These are phyloP conservation scores for Donacobius atricapilla DNA, from an alignment of 2,113 vertebrate species.

Conservation along the genomic window DNA sequence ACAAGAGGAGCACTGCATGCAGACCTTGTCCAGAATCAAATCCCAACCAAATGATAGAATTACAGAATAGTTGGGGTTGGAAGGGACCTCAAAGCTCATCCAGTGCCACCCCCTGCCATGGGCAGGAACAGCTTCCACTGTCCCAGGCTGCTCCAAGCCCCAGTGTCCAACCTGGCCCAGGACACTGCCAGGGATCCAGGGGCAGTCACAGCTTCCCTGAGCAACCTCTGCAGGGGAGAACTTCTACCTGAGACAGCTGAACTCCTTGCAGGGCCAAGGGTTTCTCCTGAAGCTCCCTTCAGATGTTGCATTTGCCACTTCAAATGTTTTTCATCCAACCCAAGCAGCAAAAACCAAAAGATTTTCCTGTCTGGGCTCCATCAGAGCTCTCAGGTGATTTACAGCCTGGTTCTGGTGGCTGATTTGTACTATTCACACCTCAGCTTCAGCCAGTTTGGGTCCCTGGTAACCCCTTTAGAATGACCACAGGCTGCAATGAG, in stretches of 20 bases:
- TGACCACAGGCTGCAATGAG: neutral
- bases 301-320: neutral
- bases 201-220: neutral
- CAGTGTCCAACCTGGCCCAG: rapidly evolving
- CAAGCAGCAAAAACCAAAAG: neutral
- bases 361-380: neutral
- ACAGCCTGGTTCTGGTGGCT: neutral
- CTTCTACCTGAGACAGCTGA: neutral
- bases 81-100: neutral
- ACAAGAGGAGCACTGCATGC: neutral
- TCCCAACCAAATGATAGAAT: neutral
- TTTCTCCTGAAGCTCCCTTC: neutral
- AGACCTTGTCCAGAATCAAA: neutral
- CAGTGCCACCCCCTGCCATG: neutral
- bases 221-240: neutral
- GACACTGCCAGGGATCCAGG: neutral
- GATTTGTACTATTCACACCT: neutral
- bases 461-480: neutral
- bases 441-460: neutral
- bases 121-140: neutral
- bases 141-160: neutral
- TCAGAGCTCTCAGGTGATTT: neutral
- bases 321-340: neutral
- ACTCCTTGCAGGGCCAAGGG: neutral
- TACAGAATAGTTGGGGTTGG: neutral